phyloP scores from a whole-genome alignment of 2,888 invertebrate genomes.

The Sthenelais limicola region DNA sequence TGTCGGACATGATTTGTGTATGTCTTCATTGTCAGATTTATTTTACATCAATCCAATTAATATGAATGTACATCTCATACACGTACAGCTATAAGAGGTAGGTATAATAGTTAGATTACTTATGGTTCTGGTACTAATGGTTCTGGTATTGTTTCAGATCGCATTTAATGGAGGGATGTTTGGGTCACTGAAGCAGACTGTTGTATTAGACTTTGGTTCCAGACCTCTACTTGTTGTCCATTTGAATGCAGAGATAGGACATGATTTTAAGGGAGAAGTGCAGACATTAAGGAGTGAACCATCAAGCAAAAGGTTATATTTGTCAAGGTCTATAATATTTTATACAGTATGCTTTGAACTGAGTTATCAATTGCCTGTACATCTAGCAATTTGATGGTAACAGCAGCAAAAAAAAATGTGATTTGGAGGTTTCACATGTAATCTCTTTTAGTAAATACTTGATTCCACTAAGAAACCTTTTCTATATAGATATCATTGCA shows the following conservation, averaged over 20 bases:
- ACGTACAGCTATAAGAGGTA: neutral
- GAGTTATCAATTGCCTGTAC: neutral
- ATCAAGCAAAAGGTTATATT: neutral
- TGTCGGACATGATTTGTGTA: too few species aligned
- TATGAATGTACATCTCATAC: neutral
- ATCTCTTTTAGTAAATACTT: too few species aligned
- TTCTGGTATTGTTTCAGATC: too few species aligned
- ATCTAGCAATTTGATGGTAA: neutral
- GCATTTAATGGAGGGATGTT: conserved; percentile 2
- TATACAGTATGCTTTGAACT: too few species aligned
- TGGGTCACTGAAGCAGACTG: conserved; percentile 13
- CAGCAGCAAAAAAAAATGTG: too few species aligned
- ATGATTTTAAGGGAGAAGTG: conserved; percentile 9
- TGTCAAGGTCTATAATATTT: too few species aligned
- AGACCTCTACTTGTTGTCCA: neutral
- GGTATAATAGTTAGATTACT: neutral
- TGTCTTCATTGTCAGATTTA: too few species aligned
- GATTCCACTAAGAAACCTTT: too few species aligned
- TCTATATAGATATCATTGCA: too few species aligned
- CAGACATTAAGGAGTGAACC: neutral
- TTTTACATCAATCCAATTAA: neutral
- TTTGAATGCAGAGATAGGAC: conserved; percentile 19
- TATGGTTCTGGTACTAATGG: too few species aligned
- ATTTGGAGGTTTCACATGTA: too few species aligned
- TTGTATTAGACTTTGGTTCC: conserved; percentile 30